phyloP scores from a whole-genome alignment of 2,113 vertebrate genomes.

The Podiceps cristatus region DNA sequence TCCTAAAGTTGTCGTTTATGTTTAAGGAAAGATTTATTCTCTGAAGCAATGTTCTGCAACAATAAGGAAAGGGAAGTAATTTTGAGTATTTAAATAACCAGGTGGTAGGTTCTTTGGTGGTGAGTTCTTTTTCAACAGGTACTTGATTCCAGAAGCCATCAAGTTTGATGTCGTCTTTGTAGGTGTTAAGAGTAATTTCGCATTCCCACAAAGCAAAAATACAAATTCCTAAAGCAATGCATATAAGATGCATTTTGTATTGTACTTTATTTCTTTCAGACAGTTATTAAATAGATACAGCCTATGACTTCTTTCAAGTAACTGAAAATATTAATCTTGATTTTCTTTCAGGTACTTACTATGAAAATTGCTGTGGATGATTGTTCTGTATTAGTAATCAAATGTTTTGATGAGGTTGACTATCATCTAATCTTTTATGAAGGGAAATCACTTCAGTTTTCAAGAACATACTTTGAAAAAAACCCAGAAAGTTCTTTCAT shows the following conservation, averaged over 20 bases:
- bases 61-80: not conserved
- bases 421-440: not conserved
- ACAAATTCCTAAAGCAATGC: not conserved
- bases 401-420: not conserved
- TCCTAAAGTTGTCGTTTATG: not conserved
- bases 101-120: not conserved
- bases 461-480: not conserved
- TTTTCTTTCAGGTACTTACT: not conserved
- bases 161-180: slow-evolving; percentile 10
- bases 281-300: not conserved
- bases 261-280: not conserved
- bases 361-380: not conserved
- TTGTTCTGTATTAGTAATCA: not conserved
- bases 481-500: not conserved
- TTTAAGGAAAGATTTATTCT: slow-evolving; percentile 35
- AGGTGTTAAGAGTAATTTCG: not conserved
- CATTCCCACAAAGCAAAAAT: not conserved
- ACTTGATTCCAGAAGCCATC: not conserved
- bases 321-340: not conserved
- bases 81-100: slow-evolving; percentile 1
- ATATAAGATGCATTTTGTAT: not conserved
- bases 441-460: not conserved
- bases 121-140: not conserved
- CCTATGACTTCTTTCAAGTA: not conserved
- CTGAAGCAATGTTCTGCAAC: not conserved